A percentile compares a stretch with the other conserved stretches of the same genome.
phyloP scores from a whole-genome alignment of 2,888 invertebrate species.

The Pteria penguin region DNA sequence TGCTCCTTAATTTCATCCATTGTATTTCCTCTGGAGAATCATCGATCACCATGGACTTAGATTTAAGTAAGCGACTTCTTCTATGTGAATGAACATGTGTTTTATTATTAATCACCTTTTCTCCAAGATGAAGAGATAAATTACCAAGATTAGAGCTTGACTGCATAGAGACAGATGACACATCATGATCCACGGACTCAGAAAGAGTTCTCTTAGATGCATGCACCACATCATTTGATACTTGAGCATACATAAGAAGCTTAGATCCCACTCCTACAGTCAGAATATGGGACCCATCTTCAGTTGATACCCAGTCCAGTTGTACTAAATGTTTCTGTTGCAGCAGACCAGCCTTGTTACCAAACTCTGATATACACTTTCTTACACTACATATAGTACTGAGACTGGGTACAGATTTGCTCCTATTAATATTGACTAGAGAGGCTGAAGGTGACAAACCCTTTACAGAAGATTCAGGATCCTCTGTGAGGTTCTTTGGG shows the following conservation, averaged over 20 bases:
- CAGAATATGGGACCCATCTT: constrained; percentile 98
- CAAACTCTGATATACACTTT: constrained; percentile 57
- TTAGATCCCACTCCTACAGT: constrained; percentile 92
- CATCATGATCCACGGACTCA: constrained; percentile 1
- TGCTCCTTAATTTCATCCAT: constrained; percentile 96
- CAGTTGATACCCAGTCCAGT: constrained; percentile 99
- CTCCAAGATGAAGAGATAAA: constrained; percentile 16
- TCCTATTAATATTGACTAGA: constrained; percentile 60
- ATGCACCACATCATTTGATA: constrained; percentile 96
- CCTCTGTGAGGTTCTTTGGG: constrained; percentile 32
- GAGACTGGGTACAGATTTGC: constrained; percentile 75
- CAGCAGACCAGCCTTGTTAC: constrained; percentile 66
- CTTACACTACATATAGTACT: constrained; percentile 73
- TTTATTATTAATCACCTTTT: constrained; percentile 1
- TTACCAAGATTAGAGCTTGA: constrained; percentile 4
- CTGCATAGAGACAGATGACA: background rate
- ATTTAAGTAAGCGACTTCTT: constrained; percentile 87
- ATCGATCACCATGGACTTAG: constrained; percentile 93
- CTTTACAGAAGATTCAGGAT: constrained; percentile 41
- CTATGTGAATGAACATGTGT: background rate
- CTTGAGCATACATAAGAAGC: constrained; percentile 91
- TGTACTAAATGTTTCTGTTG: constrained; percentile 86
- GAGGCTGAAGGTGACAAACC: constrained; percentile 57
- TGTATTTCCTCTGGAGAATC: constrained; percentile 93
- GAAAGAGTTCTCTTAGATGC: constrained; percentile 82